These are phyloP conservation scores for Epinephelus cyanopodus DNA, from an alignment of 2,113 vertebrate genomes.

Conservation along the genomic window DNA sequence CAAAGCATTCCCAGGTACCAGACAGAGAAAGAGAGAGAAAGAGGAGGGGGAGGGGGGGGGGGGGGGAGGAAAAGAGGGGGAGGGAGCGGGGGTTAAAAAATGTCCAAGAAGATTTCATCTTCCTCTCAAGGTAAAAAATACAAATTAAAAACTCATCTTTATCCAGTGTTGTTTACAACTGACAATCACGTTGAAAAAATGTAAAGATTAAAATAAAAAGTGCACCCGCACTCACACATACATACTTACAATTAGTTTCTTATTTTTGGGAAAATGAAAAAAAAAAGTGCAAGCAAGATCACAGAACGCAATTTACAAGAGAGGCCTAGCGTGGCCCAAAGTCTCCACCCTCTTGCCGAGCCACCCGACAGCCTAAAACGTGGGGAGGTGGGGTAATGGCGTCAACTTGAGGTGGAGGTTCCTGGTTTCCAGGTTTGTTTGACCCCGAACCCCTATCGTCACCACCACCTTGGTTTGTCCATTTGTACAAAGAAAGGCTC, in stretches of 20 bases:
- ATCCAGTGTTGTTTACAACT: conserved; percentile 72
- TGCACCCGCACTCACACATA: conserved; percentile 56
- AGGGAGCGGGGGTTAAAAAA: conserved; percentile 47
- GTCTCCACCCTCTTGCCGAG: conserved; percentile 42
- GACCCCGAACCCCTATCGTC: conserved; percentile 5
- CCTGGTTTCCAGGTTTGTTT: conserved; percentile 18
- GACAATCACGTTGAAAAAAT: conserved; percentile 70
- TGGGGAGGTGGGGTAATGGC: conserved; percentile 12
- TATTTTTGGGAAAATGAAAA: conserved; percentile 64
- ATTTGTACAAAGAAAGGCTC: conserved; percentile 65
- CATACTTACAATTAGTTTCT: conserved; percentile 70
- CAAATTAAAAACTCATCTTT: conserved; percentile 75
- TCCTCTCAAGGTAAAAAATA: conserved; percentile 77
- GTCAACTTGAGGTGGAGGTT: conserved; percentile 26
- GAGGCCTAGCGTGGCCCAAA: conserved; percentile 55
- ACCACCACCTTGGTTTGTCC: conserved; percentile 46
- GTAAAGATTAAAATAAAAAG: conserved; percentile 57
- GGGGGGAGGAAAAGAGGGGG: not conserved
- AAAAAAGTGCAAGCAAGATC: conserved; percentile 83
- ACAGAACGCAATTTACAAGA: conserved; percentile 84
- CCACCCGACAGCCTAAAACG: conserved; percentile 6
- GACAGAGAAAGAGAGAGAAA: conserved; percentile 31
- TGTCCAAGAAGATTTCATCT: conserved; percentile 75
- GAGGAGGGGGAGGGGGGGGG: not conserved
- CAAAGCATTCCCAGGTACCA: conserved; percentile 77